phyloP scores from a whole-genome alignment of 2,113 vertebrate species.

The Chelonoidis abingdonii region DNA sequence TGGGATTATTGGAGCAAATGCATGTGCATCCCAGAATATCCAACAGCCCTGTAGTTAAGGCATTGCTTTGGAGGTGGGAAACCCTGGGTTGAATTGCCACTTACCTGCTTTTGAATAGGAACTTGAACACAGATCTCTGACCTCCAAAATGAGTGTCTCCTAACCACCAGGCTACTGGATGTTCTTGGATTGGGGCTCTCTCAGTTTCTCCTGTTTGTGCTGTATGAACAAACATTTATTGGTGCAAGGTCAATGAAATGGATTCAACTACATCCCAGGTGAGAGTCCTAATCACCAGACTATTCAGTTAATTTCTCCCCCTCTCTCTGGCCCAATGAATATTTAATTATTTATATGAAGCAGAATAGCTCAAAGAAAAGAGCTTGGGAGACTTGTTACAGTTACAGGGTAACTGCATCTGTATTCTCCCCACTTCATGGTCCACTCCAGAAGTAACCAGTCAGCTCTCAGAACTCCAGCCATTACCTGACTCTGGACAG shows the following conservation, averaged over 20 bases:
- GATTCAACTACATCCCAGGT: not conserved
- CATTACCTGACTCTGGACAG: not conserved
- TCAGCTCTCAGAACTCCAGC: not conserved
- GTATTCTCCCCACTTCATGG: not conserved
- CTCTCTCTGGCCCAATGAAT: not conserved
- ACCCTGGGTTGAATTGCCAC: not conserved
- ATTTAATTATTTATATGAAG: not conserved
- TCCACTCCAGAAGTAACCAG: too few species aligned
- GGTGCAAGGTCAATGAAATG: not conserved
- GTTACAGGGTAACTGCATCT: not conserved
- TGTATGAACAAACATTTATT: not conserved
- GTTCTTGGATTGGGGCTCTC: not conserved
- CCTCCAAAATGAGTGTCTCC: not conserved
- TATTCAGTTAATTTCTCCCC: not conserved
- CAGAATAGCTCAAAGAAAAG: not conserved
- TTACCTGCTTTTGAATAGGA: not conserved
- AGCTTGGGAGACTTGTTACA: not conserved
- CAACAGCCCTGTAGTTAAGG: not conserved
- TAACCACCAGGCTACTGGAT: not conserved
- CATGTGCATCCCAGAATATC: not conserved
- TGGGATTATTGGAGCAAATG: not conserved
- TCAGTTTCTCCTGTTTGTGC: not conserved
- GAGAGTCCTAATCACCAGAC: not conserved
- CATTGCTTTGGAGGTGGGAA: not conserved
- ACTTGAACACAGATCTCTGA: not conserved